A percentile compares a stretch with the other conserved stretches of the same genome.
Evolutionary conservation across 2,113 vertebrate genomes (phyloP).

Genomic region (Vimba vimba): DNA sequence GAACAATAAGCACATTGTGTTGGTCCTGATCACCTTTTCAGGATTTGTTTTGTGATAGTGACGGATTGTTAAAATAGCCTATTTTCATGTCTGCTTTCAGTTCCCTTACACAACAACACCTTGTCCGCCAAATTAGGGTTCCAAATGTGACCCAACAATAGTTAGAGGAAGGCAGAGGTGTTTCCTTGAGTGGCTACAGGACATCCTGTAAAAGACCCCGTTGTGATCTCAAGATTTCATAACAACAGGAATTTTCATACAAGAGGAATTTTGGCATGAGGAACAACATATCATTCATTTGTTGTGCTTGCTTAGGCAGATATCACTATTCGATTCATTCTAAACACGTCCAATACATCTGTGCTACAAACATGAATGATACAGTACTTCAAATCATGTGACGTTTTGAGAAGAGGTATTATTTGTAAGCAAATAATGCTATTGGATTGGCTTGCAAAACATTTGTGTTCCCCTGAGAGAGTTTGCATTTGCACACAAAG

Average conservation of each 20-base stretch:
- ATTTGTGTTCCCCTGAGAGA: neutral
- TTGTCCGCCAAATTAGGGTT: neutral
- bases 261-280: neutral
- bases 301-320: neutral
- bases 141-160: constrained; percentile 28
- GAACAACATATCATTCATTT: neutral
- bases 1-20: neutral
- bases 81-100: neutral
- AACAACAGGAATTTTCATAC: neutral
- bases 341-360: neutral
- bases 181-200: constrained; percentile 43
- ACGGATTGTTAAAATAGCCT: constrained; percentile 3
- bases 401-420: too few relatives aligned
- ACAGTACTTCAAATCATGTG: too few relatives aligned
- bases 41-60: neutral
- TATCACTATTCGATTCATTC: neutral
- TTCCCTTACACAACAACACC: constrained; percentile 1
- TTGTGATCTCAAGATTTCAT: constrained; percentile 6
- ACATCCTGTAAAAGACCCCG: constrained; percentile 42
- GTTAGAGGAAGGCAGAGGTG: constrained; percentile 46
- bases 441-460: neutral
- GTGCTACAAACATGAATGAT: neutral
- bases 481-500: too few relatives aligned
- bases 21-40: neutral
- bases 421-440: neutral